Conservation (phyloP, 2,113 vertebrate genomes). For the Neomonachus schauinslandi region DNA sequence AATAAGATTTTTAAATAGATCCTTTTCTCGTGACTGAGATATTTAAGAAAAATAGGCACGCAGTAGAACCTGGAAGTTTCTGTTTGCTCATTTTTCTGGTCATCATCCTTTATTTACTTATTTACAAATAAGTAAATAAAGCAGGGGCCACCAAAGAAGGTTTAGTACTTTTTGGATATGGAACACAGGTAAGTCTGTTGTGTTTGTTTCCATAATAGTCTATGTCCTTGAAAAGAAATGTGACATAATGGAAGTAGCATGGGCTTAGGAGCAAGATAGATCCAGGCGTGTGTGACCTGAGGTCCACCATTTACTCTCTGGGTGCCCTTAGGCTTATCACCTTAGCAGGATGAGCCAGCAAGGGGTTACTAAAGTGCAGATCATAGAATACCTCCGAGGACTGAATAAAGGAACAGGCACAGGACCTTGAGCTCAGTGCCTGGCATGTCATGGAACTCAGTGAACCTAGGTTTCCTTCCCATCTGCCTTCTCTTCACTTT, state of each 20-base stretch:
- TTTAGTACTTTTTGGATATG: neutral
- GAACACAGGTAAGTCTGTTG: neutral
- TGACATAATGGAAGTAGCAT: neutral
- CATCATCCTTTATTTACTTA: neutral
- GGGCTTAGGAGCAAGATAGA: neutral
- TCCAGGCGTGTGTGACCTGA: neutral
- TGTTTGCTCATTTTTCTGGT: neutral
- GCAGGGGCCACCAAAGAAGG: neutral
- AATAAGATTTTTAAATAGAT: neutral
- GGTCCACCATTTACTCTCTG: neutral
- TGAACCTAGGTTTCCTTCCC: rapidly evolving
- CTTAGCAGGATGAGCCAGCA: neutral
- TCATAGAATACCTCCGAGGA: neutral
- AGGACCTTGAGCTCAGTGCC: neutral
- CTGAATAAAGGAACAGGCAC: neutral
- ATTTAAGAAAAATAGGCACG: neutral
- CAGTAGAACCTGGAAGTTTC: neutral
- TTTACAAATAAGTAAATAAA: neutral
- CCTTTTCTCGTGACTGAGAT: neutral
- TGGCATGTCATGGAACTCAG: neutral
- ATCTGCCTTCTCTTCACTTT: neutral
- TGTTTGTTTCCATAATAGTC: neutral
- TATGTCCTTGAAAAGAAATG: neutral
- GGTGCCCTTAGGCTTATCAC: neutral
- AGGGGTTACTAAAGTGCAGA: neutral